Conservation (phyloP, 2,888 invertebrate species). For the Scaptodrosophila latifasciaeformis region DNA sequence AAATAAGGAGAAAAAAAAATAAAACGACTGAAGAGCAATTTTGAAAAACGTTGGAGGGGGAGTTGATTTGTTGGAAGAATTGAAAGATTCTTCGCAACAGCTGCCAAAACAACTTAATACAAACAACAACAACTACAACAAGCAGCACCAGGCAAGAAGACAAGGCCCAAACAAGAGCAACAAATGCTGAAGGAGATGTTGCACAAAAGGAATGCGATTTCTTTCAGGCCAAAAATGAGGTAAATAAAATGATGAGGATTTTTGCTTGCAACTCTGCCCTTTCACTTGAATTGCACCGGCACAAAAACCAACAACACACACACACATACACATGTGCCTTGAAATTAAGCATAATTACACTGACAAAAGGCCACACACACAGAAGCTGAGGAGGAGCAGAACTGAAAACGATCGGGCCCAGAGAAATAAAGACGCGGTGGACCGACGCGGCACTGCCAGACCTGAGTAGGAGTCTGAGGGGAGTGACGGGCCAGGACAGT, state of each 20-base stretch:
- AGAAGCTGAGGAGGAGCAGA: not conserved
- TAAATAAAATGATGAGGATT: too few relatives aligned
- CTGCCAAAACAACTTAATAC: conserved; percentile 68
- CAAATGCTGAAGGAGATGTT: conserved; percentile 10
- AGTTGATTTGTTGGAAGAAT: too few relatives aligned
- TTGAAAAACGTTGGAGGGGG: too few relatives aligned
- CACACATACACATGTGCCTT: conserved; percentile 21
- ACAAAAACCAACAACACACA: conserved; percentile 14
- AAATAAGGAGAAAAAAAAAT: too few relatives aligned
- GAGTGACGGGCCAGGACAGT: too few relatives aligned
- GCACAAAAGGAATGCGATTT: conserved; percentile 26
- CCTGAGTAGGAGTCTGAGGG: too few relatives aligned
- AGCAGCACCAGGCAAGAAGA: conserved; percentile 13
- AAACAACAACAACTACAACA: conserved; percentile 30
- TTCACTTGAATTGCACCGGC: conserved; percentile 30
- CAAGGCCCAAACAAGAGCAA: not conserved
- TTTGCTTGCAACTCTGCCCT: conserved; percentile 64
- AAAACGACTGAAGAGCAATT: too few relatives aligned
- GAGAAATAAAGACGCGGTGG: too few relatives aligned
- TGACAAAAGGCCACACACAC: conserved; percentile 38
- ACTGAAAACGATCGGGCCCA: too few relatives aligned
- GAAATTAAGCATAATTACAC: conserved; percentile 67
- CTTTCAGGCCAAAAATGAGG: conserved; percentile 38
- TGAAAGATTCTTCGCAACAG: too few relatives aligned
- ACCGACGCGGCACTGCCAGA: conserved; percentile 6